phyloP scores from a whole-genome alignment of 2,113 vertebrate genomes.

The Pachycephala philippinensis region DNA sequence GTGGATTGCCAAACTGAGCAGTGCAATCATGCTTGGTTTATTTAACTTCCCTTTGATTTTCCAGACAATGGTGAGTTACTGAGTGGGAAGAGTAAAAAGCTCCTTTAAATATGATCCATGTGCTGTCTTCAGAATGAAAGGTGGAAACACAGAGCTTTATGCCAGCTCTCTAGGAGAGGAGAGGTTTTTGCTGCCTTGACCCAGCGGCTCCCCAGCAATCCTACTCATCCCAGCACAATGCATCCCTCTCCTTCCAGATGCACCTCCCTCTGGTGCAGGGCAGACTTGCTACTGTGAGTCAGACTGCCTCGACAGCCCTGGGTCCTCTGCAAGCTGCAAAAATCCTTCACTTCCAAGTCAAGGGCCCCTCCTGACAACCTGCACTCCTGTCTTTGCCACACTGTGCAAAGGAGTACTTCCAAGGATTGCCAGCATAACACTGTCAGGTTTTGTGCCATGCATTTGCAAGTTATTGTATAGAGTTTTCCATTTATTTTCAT shows the following conservation, averaged over 20 bases:
- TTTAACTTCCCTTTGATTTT: neutral
- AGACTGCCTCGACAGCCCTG: neutral
- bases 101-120: neutral
- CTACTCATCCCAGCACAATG: neutral
- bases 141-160: neutral
- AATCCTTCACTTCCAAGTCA: neutral
- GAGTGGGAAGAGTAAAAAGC: neutral
- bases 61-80: neutral
- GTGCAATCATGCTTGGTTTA: accelerated
- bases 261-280: neutral
- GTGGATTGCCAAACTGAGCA: neutral
- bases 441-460: neutral
- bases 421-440: neutral
- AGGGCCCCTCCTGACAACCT: neutral
- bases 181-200: neutral
- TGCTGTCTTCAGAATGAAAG: neutral
- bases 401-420: neutral
- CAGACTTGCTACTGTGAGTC: neutral
- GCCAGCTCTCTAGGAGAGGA: neutral
- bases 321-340: neutral
- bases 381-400: neutral
- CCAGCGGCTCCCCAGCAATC: neutral
- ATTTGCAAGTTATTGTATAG: neutral
- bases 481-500: neutral
- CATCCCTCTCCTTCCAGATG: neutral